These are phyloP conservation scores for Saccostrea cuccullata DNA, from an alignment of 1,140 invertebrate genomes.

Conservation along the genomic window DNA sequence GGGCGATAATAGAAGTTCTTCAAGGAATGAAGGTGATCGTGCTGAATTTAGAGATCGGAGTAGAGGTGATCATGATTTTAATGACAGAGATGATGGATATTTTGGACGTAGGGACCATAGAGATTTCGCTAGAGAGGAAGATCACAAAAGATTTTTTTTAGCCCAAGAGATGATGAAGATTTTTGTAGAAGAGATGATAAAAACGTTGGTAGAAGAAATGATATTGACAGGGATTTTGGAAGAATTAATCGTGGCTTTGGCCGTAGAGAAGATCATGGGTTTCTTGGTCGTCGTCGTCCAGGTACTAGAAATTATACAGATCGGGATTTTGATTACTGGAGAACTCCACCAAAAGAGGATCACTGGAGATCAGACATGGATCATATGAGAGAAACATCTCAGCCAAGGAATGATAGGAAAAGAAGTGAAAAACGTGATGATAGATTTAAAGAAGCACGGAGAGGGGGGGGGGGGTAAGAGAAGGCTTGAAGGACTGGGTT, in stretches of 20 bases:
- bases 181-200: conserved; percentile 36
- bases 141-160: no score
- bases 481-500: conserved; percentile 33
- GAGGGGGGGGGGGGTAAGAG: conserved; percentile 8
- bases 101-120: conserved; percentile 34
- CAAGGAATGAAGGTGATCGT: not conserved
- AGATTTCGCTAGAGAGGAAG: not conserved
- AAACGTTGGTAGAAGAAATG: conserved; percentile 28
- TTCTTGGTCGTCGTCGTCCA: not conserved
- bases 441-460: conserved; percentile 15
- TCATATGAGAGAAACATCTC: no score
- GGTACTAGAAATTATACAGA: not conserved
- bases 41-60: conserved; percentile 26
- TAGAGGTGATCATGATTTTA: conserved; percentile 28
- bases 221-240: not conserved
- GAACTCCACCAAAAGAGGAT: conserved; percentile 40
- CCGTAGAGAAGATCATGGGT: conserved; percentile 32
- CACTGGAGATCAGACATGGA: conserved; percentile 48
- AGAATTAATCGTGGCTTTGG: conserved; percentile 27
- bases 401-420: conserved; percentile 51
- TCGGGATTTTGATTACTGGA: conserved; percentile 39
- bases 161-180: conserved; percentile 18
- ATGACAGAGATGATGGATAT: conserved; percentile 14
- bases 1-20: conserved; percentile 23
- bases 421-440: conserved; percentile 43